Conservation (phyloP, 2,797 vertebrate species). For the Muscicapa comitata region DNA sequence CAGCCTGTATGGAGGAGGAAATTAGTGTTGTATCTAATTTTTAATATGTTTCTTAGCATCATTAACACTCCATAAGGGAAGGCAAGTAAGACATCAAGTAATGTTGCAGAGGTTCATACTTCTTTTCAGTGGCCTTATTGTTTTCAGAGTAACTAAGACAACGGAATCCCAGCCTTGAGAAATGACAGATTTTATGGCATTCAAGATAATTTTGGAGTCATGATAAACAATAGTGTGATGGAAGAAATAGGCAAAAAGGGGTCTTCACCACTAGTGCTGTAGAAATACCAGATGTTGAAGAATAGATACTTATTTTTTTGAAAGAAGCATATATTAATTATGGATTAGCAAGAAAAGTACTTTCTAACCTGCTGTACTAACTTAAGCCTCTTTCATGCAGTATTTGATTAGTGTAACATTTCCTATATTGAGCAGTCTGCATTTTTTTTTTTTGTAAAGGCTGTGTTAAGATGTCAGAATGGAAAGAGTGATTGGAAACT, state of each 20-base stretch:
- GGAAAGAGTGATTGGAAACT: neutral
- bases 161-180: neutral
- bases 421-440: neutral
- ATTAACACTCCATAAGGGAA: neutral
- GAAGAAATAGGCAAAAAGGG: neutral
- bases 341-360: neutral
- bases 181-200: neutral
- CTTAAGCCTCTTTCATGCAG: neutral
- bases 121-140: neutral
- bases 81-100: neutral
- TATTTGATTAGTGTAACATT: neutral
- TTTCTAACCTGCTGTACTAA: neutral
- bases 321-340: neutral
- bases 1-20: neutral
- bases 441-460: neutral
- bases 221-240: neutral
- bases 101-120: neutral
- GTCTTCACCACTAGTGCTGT: neutral
- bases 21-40: neutral
- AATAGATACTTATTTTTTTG: neutral
- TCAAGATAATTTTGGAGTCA: neutral
- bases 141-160: neutral
- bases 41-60: neutral
- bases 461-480: neutral
- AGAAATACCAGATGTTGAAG: neutral